phyloP scores from a whole-genome alignment of 2,888 invertebrate genomes.

The Microctonus aethiopoides region DNA sequence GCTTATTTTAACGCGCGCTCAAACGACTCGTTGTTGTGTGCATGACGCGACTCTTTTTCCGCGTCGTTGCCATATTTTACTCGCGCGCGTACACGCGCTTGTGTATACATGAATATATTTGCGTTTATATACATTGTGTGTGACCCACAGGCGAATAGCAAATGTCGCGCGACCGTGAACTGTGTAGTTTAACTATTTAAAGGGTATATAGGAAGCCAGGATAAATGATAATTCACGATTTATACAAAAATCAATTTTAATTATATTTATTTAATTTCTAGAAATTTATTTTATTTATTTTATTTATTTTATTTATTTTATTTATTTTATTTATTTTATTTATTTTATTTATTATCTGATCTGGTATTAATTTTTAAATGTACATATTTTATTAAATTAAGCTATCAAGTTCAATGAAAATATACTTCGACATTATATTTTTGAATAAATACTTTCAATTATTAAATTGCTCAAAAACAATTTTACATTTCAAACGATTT shows the following conservation, averaged over 20 bases:
- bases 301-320: too few species aligned
- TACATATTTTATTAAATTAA: too few species aligned
- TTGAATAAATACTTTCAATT: too few species aligned
- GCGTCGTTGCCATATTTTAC: background rate
- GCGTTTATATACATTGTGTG: background rate
- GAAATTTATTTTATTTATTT: too few species aligned
- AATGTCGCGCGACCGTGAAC: slow-evolving; percentile 29
- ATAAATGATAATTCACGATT: background rate
- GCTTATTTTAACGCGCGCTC: too few species aligned
- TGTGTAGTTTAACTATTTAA: slow-evolving; percentile 12
- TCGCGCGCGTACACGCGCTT: background rate
- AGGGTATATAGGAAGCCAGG: slow-evolving; percentile 12
- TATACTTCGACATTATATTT: too few species aligned
- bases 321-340: too few species aligned
- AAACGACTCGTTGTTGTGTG: background rate
- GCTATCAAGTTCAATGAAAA: too few species aligned
- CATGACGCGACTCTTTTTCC: background rate
- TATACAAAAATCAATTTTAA: background rate
- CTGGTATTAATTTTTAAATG: too few species aligned
- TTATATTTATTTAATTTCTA: background rate
- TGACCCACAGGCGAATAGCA: slow-evolving; percentile 26
- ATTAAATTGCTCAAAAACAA: too few species aligned
- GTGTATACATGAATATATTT: background rate
- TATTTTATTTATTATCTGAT: too few species aligned
- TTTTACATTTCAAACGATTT: too few species aligned